Evolutionary conservation across 2,888 invertebrate species (phyloP), one percentile per base, ranked within the genome.

Genomic region (Phyllotreta cruciferae): DNA sequence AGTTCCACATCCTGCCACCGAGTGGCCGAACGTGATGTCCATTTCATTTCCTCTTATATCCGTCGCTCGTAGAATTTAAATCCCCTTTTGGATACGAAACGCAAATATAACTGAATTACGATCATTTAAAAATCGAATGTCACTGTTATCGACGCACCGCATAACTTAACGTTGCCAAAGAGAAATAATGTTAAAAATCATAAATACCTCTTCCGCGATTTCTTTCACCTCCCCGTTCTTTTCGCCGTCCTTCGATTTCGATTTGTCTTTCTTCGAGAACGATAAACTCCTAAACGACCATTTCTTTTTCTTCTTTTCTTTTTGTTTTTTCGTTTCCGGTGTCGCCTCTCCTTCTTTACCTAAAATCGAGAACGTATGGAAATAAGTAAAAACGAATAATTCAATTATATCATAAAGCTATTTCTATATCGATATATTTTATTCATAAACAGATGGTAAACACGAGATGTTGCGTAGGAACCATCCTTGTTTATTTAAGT

Each of bases 241-340:
- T 81, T 83, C 82, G 24, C 81, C 76, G 36, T 84, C 84, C 81
- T 92, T 91, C 72, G 92, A 92, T 82, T 93, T 93, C 73, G 88
- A 89, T 85, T 93, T 93, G 80, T 93, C 93, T 82, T 92, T 93
- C 82, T 90, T 90, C 78, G 91, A 90, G 82, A 93, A 93, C 78
- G 92, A 92, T 83, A 93, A 90, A 78, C 90, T 91, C 78, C 93
- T 88, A 82, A 93, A 89, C 75, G 92, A 93, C 92, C 92, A 93
- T 85, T 93, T 93, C 87, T 92, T 93, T 87, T 92, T 93, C 74
- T 89, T 83, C 65, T 81, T 79, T 60, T 79, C 79, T 67, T 77
- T 79, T 60, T 79, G 79, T 65, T 76, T 78, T 84, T 85, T 83
- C 85, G 88, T 73, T 62, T 73, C 73, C 6, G 72, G 69, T 49